These are phyloP conservation scores for Drosophila meridionalis DNA, from an alignment of 2,888 invertebrate species.

Conservation along the genomic window DNA sequence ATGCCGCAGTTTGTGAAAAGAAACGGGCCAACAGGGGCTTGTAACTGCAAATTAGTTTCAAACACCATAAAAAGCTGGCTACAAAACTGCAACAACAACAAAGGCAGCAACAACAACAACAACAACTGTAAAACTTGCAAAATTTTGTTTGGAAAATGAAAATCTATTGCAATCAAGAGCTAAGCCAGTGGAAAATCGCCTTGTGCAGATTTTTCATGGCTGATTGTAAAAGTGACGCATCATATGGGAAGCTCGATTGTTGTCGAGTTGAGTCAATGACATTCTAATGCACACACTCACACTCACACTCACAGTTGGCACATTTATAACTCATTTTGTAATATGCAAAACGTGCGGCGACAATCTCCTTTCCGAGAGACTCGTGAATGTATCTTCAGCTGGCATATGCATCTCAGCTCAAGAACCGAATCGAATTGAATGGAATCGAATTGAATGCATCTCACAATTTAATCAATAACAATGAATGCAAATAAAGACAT, in stretches of 20 bases:
- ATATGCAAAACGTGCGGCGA: constrained; percentile 69
- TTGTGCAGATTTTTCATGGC: constrained; percentile 56
- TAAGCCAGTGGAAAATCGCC: constrained; percentile 62
- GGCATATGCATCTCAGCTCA: constrained; percentile 41
- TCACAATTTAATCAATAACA: background rate
- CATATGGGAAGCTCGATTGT: constrained; percentile 59
- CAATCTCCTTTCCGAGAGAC: constrained; percentile 73
- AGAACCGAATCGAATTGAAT: constrained; percentile 19
- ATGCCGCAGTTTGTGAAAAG: constrained; percentile 72
- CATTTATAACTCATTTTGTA: constrained; percentile 69
- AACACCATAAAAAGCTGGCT: constrained; percentile 65
- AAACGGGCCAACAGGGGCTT: constrained; percentile 58
- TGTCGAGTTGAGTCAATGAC: constrained; percentile 54
- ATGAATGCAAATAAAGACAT: constrained; percentile 44
- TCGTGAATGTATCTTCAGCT: constrained; percentile 47
- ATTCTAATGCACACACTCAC: constrained; percentile 36
- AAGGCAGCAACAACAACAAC: constrained; percentile 28
- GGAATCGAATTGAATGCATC: constrained; percentile 20
- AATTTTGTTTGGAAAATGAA: constrained; percentile 51
- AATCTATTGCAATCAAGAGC: constrained; percentile 64
- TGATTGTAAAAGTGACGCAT: constrained; percentile 77
- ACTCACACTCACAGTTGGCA: constrained; percentile 5
- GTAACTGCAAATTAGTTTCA: constrained; percentile 80
- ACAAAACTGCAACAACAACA: constrained; percentile 50
- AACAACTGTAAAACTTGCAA: constrained; percentile 55